A percentile compares a stretch with the other conserved stretches of the same genome.
Conservation (phyloP, 2,113 vertebrate genomes). For the Chunga burmeisteri region DNA sequence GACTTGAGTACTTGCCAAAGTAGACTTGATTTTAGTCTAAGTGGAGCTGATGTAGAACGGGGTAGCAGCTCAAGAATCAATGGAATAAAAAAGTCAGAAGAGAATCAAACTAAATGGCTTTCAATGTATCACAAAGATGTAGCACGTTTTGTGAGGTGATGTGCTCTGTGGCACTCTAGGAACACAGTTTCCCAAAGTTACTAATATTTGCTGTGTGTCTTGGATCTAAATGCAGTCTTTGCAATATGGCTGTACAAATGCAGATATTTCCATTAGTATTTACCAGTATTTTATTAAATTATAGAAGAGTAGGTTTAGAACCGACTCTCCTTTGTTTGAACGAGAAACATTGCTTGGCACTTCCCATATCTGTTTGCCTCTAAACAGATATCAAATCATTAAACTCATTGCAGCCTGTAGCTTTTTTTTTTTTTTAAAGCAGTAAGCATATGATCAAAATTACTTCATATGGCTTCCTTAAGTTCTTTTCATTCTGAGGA, state of each 20-base stretch:
- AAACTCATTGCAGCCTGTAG: not conserved
- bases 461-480: not conserved
- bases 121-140: not conserved
- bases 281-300: not conserved
- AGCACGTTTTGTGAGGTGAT: rapidly evolving
- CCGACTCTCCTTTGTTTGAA: not conserved
- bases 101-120: not conserved
- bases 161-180: not conserved
- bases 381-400: not conserved
- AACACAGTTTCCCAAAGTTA: not conserved
- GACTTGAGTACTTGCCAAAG: not conserved
- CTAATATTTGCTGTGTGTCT: not conserved
- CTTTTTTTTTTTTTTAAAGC: not conserved
- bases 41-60: not conserved
- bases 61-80: not conserved
- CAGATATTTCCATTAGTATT: not conserved
- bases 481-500: not conserved
- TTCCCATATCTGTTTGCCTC: not conserved
- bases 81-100: not conserved
- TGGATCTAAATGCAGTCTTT: not conserved
- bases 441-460: not conserved
- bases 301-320: not conserved
- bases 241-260: not conserved
- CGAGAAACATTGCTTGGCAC: not conserved
- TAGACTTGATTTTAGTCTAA: not conserved